Base-by-base conservation (phyloP, 2,888 invertebrate species). In the Alloplasta piceator region DNA sequence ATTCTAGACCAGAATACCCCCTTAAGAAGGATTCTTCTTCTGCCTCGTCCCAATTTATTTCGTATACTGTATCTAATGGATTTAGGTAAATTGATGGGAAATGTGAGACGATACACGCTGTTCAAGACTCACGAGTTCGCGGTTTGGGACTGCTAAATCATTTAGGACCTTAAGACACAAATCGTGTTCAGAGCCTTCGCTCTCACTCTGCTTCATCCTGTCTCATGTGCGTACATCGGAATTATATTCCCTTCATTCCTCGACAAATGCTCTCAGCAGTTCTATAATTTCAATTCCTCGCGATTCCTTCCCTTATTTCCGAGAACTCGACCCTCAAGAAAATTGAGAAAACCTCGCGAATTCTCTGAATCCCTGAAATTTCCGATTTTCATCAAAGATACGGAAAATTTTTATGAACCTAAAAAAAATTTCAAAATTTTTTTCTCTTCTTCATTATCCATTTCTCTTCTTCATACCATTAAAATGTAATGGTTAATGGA, bases 101-200 rank as follows among this genome's bases (percentile, higher is more conserved):
- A 66, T 39, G 64, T 61, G 63, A 68, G 58, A 77, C 71, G 75
- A 77, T 70, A 77, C 56, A 82, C 78, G 73, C 66, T 71, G 66
- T 73, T 74, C 48, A 68, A 68, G 77, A 79, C 82, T 81, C 80
- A 83, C 85, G 85, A 84, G 85, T 82, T 85, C 83, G 86, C 81
- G 85, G 86, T 86, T 73, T 76, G 78, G 82, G 78, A 72, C 80
- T 74, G 64, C 80, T 90, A 88, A 90, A 90, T 90, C 85, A 89
- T 90, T 90, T 85, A 90, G 83, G 84, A 85, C 85, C 85, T 86
- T 90, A 89, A 90, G 89, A 89, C 90, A 88, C 86, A 90, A 90
- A 89, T 84, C 90, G 82, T 90, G 90, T 90, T 87, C 85, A 82
- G 26, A 26, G 26, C 71, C 75, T 71, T 75, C 76, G 80, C 68